Conservation (phyloP, 2,113 vertebrate genomes). For the Lycocorax pyrrhopterus region DNA sequence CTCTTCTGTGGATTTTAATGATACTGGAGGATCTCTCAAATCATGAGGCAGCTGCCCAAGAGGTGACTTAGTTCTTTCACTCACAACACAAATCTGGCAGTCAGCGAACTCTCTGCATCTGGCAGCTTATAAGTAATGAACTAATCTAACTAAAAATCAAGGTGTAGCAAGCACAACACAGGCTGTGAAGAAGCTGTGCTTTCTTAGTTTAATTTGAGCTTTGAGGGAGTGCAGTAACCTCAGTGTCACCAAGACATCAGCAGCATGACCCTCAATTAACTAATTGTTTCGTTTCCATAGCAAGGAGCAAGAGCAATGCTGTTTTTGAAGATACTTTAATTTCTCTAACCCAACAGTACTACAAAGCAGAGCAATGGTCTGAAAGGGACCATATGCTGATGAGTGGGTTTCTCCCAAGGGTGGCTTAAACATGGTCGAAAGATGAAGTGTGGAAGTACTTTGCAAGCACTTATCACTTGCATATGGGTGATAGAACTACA, state of each 20-base stretch:
- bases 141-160: neutral
- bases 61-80: neutral
- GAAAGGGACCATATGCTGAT: fast-evolving
- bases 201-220: neutral
- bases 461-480: neutral
- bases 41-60: neutral
- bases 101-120: neutral
- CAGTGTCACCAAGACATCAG: neutral
- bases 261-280: neutral
- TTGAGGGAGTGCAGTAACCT: neutral
- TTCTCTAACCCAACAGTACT: neutral
- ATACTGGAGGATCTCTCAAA: neutral
- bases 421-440: neutral
- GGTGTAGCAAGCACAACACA: neutral
- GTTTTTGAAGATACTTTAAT: neutral
- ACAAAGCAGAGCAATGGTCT: neutral
- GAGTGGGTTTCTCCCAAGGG: neutral
- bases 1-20: neutral
- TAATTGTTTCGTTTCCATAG: neutral
- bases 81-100: neutral
- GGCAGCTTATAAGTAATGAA: neutral
- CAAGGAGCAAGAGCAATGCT: neutral
- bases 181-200: neutral
- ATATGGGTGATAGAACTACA: neutral
- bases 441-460: neutral